Evolutionary conservation across 1,140 invertebrate species (phyloP).

Genomic region (Magallana ariakensis): DNA sequence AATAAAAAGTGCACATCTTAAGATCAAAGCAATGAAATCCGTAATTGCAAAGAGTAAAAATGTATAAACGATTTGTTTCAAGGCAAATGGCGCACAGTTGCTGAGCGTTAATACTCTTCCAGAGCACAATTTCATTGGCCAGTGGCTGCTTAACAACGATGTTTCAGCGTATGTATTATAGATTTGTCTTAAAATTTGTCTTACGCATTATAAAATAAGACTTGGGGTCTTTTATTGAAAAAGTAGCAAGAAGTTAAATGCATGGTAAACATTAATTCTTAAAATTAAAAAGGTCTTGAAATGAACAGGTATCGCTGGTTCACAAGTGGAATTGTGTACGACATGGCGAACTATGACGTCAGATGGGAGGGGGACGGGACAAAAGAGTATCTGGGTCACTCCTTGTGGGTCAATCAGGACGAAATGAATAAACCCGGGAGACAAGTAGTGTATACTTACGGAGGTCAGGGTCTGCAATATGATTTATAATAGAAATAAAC

Average conservation of each 20-base stretch:
- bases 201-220: too few relatives aligned
- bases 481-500: too few relatives aligned
- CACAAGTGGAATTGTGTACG: conserved; percentile 63
- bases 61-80: not conserved
- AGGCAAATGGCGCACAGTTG: conserved; percentile 65
- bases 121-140: conserved; percentile 65
- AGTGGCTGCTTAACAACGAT: conserved; percentile 62
- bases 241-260: too few relatives aligned
- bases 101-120: conserved; percentile 59
- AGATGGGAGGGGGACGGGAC: conserved; percentile 68
- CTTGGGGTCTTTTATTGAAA: too few relatives aligned
- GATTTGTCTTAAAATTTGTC: too few relatives aligned
- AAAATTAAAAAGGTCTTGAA: too few relatives aligned
- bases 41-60: too few relatives aligned
- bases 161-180: conserved; percentile 51
- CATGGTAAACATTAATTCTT: too few relatives aligned
- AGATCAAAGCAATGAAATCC: too few relatives aligned
- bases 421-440: conserved; percentile 51
- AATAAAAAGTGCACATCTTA: too few relatives aligned
- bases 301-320: conserved; percentile 59
- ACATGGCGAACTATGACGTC: conserved; percentile 49
- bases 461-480: conserved; percentile 40
- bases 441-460: conserved; percentile 63
- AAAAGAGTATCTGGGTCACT: conserved; percentile 40
- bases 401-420: conserved; percentile 60